phyloP scores from a whole-genome alignment of 2,888 invertebrate species.

The Eutolmus rufibarbis region DNA sequence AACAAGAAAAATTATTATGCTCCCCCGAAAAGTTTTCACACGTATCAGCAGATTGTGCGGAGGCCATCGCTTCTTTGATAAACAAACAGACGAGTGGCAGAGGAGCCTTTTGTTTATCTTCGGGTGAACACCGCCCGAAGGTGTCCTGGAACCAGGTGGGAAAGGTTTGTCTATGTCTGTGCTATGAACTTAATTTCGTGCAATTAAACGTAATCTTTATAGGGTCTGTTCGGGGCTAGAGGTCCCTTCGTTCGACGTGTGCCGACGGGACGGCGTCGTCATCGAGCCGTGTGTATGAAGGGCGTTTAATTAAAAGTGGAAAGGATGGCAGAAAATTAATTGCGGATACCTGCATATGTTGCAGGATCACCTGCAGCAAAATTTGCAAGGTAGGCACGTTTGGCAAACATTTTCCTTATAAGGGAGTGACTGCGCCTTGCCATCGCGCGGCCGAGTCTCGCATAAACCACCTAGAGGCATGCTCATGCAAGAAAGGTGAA shows the following conservation, averaged over 20 bases:
- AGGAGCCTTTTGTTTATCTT: slow-evolving; percentile 7
- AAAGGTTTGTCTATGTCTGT: not conserved
- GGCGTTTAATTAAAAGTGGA: slow-evolving; percentile 26
- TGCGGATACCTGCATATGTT: slow-evolving; percentile 30
- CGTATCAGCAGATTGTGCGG: slow-evolving; percentile 10
- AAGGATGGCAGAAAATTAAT: slow-evolving; percentile 29
- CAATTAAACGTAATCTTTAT: slow-evolving; percentile 23
- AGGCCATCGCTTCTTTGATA: slow-evolving; percentile 9
- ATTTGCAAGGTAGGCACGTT: slow-evolving; percentile 26
- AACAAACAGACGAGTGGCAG: not conserved
- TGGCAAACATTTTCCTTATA: not conserved
- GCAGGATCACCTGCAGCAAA: slow-evolving; percentile 9
- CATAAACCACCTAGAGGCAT: not conserved
- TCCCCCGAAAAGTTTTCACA: slow-evolving; percentile 6
- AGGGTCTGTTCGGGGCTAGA: not conserved
- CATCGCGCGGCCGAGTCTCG: not conserved
- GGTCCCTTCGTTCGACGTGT: not conserved
- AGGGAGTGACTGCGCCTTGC: not conserved
- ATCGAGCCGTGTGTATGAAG: not conserved
- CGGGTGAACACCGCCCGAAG: not conserved
- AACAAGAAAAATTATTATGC: not conserved
- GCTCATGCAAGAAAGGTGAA: not conserved
- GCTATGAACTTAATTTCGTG: slow-evolving; percentile 20
- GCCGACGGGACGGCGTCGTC: not conserved
- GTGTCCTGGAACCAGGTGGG: not conserved